phyloP scores from a whole-genome alignment of 2,888 invertebrate genomes.

The Flexamia atlantica region DNA sequence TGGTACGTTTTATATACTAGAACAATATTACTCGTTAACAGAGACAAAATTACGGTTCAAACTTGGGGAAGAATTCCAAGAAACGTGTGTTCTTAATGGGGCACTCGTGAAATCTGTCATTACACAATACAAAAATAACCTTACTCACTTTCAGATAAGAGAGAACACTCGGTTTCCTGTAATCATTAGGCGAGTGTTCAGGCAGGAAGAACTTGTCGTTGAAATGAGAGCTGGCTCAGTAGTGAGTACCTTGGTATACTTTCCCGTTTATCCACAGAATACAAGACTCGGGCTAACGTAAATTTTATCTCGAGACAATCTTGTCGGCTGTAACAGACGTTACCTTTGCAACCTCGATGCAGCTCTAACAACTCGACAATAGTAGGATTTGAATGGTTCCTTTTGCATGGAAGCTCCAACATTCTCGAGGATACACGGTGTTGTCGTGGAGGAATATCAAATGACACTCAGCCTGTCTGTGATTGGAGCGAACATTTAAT shows the following conservation, averaged over 20 bases:
- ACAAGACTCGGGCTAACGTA: background rate
- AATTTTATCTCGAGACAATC: background rate
- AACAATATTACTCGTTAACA: background rate
- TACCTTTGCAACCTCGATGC: too few relatives aligned
- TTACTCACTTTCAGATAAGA: background rate
- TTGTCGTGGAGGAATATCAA: constrained; percentile 20
- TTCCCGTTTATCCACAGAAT: background rate
- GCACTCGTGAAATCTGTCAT: background rate
- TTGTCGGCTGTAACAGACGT: too few relatives aligned
- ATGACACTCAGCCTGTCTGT: constrained; percentile 4
- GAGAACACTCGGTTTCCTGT: background rate
- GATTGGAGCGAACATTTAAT: constrained; percentile 38
- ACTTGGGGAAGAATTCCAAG: constrained; percentile 7
- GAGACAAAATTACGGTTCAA: background rate
- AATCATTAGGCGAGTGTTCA: constrained; percentile 12
- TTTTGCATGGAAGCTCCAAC: background rate
- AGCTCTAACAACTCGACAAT: too few relatives aligned
- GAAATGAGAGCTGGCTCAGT: background rate
- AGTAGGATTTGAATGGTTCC: background rate
- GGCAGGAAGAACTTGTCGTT: background rate
- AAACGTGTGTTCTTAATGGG: background rate
- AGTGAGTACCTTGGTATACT: background rate
- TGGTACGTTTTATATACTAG: background rate
- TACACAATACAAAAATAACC: constrained; percentile 3
- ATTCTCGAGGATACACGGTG: background rate